Evolutionary conservation across 1,140 invertebrate species (phyloP), one percentile per base, ranked within the genome.

Genomic region (Drosophila gunungcola): DNA sequence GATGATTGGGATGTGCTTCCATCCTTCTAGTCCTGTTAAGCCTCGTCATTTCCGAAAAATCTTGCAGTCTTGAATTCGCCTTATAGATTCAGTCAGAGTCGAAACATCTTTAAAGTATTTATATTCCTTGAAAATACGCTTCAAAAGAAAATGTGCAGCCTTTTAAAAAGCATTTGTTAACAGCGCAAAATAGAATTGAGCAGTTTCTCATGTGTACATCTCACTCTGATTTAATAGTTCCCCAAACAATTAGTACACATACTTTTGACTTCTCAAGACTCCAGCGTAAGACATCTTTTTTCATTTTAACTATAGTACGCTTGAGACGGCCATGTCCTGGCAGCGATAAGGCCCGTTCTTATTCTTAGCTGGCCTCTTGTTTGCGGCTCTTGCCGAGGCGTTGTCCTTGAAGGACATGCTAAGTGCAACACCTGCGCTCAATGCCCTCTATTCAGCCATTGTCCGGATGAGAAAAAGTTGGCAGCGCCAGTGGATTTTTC

Each of bases 401-500:
- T 38, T 65, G 78, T 88, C 83, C 82, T 82, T 86, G 83, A 58
- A 42, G 42, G 43, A 56, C 73, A 27, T 48, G 60, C 46, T 81
- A 78, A 81, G 82, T 86, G 81, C 78, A 86, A 64, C 82, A 85
- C 82, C 83, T 85, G 78, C 69, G 69, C 74, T 75, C 78, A 86
- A 86, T 82, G 81, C 78, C 73, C 53, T 39, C 73, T 61, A 48
- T 81, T 68, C 65, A 65, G 48, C 49, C 69, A 88, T 70, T 88
- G 78, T 85, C 68, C 78, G 54, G 32, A 53, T 46, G 53, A 32
- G 53, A 39, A 62, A 64, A 58, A 76, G 55, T 77, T 77, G 60
- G 70, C 48, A 65, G 36, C 73, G 48, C 43, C 46, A 34, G 57
- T 60, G 29, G 25, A 49, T 64, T 58, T 65, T 60, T 54, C 62